Evolutionary conservation across 2,888 invertebrate species (phyloP), one percentile per base, ranked within the genome.

Genomic region (Alcis repandata): DNA sequence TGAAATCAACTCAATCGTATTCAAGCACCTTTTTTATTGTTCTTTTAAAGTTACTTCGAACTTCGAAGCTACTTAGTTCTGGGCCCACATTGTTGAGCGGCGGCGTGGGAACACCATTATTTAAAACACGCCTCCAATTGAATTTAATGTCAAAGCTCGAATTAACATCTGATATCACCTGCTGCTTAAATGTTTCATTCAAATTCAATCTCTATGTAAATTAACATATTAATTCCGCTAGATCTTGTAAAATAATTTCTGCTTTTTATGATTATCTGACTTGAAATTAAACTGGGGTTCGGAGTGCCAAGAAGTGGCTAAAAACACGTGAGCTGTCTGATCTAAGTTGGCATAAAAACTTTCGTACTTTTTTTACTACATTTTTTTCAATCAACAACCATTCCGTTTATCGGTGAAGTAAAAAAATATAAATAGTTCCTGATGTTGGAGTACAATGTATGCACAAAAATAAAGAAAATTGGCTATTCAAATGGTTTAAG

Each of bases 111-210:
- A 63, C 46, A 38, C 9, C 32, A 27, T 27, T 1, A 32, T 56
- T 49, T 54, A 19, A 57, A 32, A 27, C 58, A 19, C 48, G 36
- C 54, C 27, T 45, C 43, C 38, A 56, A 56, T 56, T 56, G 38
- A 65, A 65, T 56, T 60, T 46, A 60, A 65, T 52, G 56, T 61
- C 57, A 60, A 57, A 60, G 51, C 51, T 46, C 46, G 46, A 51
- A 51, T 65, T 56, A 60, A 57, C 51, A 57, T 61, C 54, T 32
- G 41, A 57, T 27, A 59, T 46, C 56, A 64, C 51, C 60, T 57
- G 65, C 59, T 65, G 59, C 43, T 51, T 59, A 54, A 49, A 64
- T 64, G 59, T 53, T 43, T 4, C 43, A 64, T 64, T 59, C 51
- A 51, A 49, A 59, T 59, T 49, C 54, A 59, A 59, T 63, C 32